Base-by-base conservation (phyloP, 2,113 vertebrate species). In the Kryptolebias marmoratus region DNA sequence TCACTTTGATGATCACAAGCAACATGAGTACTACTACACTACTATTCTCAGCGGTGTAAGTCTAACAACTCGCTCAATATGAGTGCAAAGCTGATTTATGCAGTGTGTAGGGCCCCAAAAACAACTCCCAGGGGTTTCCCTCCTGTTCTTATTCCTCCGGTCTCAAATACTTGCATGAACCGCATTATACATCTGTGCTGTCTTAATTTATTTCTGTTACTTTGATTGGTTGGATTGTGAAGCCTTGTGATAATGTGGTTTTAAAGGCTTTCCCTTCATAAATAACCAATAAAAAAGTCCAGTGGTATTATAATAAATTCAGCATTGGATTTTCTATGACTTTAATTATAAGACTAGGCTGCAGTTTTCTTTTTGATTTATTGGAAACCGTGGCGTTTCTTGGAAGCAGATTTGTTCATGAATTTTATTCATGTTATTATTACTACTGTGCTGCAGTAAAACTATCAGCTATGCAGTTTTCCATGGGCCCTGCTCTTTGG, bases 71-170 rank as follows among this genome's bases (percentile, higher is more conserved):
- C 49, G 60, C 44, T 54, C 77, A 83, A 74, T 87, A 67, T 78
- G 57, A 83, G 44, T 27, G 66, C 55, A 73, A 80, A 73, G 70
- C 64, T 55, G 53, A 42, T 73, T 60, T 79, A 60, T 74, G 61
- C 77, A 58, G 60, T 64, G 72, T 75, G 76, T 54, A 80, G 71
- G 78, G 80, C 81, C 84, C 80, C 78, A 85, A 87, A 86, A 86
- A 89, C 88, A 79, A 82, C 81, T 79, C 86, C 84, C 80, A 75
- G 66, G 80, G 85, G 82, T 82, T 76, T 82, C 9, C 64, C 64
- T 80, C 50, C 56, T 36, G 9, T 72, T 75, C 79, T 73, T 31
- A 69, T 68, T 74, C 73, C 74, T 68, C 49, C 30, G 22, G 44
- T 71, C 47, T 61, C 44, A 64, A 79, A 77, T 61, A 31, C 68